phyloP scores from a whole-genome alignment of 2,888 invertebrate species.

The Pandemis corylana region DNA sequence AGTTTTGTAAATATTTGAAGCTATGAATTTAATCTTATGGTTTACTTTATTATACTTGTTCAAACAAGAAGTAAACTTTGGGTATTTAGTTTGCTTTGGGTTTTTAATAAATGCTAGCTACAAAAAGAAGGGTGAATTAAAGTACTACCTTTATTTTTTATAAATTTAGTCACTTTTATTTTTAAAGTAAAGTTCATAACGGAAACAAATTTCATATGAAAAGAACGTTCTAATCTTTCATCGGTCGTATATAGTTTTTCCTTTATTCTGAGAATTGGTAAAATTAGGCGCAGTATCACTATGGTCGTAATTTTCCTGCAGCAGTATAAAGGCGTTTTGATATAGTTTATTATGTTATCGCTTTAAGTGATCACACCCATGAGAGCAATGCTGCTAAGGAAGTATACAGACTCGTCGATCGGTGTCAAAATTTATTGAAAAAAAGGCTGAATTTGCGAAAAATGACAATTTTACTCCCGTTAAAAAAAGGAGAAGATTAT shows the following conservation, averaged over 20 bases:
- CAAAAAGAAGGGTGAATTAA: background rate
- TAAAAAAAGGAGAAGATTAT: too few species aligned
- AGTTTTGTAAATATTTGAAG: slow-evolving; percentile 44
- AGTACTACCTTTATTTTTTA: too few species aligned
- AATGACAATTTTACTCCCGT: too few species aligned
- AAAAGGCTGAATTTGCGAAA: background rate
- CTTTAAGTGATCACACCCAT: slow-evolving; percentile 66
- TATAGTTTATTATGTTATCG: slow-evolving; percentile 42
- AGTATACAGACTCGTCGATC: slow-evolving; percentile 7
- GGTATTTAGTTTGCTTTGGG: slow-evolving; percentile 6
- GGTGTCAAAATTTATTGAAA: background rate
- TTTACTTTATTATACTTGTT: slow-evolving; percentile 32
- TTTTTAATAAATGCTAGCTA: background rate
- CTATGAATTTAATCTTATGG: slow-evolving; percentile 23
- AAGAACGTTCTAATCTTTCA: background rate
- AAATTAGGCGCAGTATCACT: slow-evolving; percentile 11
- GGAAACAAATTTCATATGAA: too few species aligned
- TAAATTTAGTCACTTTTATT: too few species aligned
- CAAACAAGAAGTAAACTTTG: background rate
- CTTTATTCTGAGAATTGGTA: background rate
- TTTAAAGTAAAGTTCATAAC: too few species aligned
- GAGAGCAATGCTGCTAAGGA: slow-evolving; percentile 60
- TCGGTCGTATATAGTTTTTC: background rate
- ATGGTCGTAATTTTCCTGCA: slow-evolving; percentile 44
- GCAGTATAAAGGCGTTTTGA: slow-evolving; percentile 47